These are phyloP conservation scores for Parelbella ahira DNA, from an alignment of 2,888 invertebrate species.

Conservation along the genomic window DNA sequence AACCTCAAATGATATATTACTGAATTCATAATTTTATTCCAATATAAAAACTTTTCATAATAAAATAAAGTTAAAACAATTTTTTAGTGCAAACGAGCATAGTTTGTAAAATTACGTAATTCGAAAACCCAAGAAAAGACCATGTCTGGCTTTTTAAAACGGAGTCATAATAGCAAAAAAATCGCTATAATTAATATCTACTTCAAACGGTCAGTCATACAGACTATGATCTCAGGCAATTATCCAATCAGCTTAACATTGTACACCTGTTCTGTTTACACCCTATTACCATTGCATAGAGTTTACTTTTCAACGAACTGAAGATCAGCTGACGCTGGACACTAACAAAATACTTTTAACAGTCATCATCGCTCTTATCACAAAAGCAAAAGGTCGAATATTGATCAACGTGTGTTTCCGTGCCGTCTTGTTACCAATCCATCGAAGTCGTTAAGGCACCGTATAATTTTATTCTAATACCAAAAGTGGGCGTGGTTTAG, in stretches of 20 bases:
- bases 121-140: slow-evolving; percentile 14
- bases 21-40: no score
- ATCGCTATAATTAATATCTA: slow-evolving; percentile 21
- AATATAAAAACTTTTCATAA: no score
- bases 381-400: slow-evolving; percentile 14
- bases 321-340: slow-evolving; percentile 20
- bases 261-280: slow-evolving; percentile 8
- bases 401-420: slow-evolving; percentile 3
- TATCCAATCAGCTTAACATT: slow-evolving; percentile 19
- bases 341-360: slow-evolving; percentile 4
- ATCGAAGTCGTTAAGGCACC: slow-evolving; percentile 29
- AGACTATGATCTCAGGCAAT: slow-evolving; percentile 27
- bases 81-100: no score
- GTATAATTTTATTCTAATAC: slow-evolving; percentile 35
- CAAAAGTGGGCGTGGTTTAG: slow-evolving; percentile 53
- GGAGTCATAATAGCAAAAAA: slow-evolving; percentile 19
- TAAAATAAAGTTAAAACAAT: no score
- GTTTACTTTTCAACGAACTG: slow-evolving; percentile 8
- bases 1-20: no score
- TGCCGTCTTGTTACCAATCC: slow-evolving; percentile 5
- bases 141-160: slow-evolving; percentile 13
- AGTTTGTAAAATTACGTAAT: slow-evolving; percentile 8
- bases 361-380: slow-evolving; percentile 12
- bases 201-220: slow-evolving; percentile 20
- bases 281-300: slow-evolving; percentile 11